A percentile compares a stretch with the other conserved stretches of the same genome.
phyloP scores from a whole-genome alignment of 1,140 invertebrate species.

The Anastatus disparis region DNA sequence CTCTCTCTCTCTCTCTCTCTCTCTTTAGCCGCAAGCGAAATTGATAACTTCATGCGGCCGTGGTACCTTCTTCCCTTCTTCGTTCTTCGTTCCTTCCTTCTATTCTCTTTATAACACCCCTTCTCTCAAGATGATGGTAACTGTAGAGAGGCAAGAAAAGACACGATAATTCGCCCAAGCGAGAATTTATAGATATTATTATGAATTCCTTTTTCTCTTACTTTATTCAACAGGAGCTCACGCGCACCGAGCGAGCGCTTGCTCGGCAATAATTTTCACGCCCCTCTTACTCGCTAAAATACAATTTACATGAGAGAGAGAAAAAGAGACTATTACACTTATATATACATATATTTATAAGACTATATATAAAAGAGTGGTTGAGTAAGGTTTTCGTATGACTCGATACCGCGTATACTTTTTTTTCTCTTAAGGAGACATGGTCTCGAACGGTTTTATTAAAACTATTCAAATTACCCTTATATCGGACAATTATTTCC shows the following conservation, averaged over 20 bases:
- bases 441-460: constrained; percentile 15
- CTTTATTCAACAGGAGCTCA: too few species aligned
- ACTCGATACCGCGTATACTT: not conserved
- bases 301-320: constrained; percentile 4
- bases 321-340: not conserved
- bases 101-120: too few species aligned
- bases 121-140: not conserved
- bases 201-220: constrained; percentile 11
- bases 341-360: not conserved
- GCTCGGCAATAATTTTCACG: constrained; percentile 28
- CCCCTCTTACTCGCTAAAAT: too few species aligned
- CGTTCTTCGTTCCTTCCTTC: too few species aligned
- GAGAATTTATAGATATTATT: constrained; percentile 37
- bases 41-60: constrained; percentile 24
- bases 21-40: not conserved
- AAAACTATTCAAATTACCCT: constrained; percentile 32
- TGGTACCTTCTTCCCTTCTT: too few species aligned
- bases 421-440: not conserved
- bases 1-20: not conserved
- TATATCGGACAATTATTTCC: constrained; percentile 17
- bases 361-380: not conserved
- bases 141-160: not conserved
- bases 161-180: constrained; percentile 17
- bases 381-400: too few species aligned
- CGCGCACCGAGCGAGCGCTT: too few species aligned